phyloP scores from a whole-genome alignment of 2,888 invertebrate species.

The Scotopteryx bipunctaria region DNA sequence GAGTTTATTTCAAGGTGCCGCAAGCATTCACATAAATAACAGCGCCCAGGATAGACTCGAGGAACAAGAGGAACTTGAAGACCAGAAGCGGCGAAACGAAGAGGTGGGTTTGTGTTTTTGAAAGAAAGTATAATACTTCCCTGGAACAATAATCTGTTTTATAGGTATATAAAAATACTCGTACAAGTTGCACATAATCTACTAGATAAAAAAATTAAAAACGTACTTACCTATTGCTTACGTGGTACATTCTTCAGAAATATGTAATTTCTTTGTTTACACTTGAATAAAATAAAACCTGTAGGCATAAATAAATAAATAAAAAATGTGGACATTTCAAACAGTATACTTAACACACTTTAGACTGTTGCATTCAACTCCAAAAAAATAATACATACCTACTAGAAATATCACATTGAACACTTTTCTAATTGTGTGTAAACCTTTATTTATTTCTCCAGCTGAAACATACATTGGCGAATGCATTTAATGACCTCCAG shows the following conservation, averaged over 20 bases:
- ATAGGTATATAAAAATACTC: background rate
- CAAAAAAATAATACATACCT: no score
- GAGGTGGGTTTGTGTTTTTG: conserved; percentile 79
- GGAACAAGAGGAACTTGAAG: conserved; percentile 87
- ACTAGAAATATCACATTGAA: no score
- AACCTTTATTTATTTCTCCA: conserved; percentile 44
- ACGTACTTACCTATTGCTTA: background rate
- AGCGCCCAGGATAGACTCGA: conserved; percentile 85
- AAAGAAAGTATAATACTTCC: background rate
- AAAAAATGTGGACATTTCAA: no score
- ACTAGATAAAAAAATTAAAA: background rate
- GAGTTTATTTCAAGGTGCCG: conserved; percentile 88
- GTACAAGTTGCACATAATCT: no score
- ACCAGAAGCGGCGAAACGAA: conserved; percentile 85
- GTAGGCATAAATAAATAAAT: no score
- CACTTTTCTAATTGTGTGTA: no score
- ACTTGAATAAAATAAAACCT: no score
- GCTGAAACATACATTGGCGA: conserved; percentile 85
- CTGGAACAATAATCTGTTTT: background rate
- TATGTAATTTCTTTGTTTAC: no score
- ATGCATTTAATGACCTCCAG: conserved; percentile 87
- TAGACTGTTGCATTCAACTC: no score
- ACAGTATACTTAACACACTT: no score
- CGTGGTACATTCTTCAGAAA: no score
- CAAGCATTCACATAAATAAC: conserved; percentile 86